These are phyloP conservation scores for Tachysurus vachellii DNA, from an alignment of 2,113 vertebrate species.

Conservation along the genomic window DNA sequence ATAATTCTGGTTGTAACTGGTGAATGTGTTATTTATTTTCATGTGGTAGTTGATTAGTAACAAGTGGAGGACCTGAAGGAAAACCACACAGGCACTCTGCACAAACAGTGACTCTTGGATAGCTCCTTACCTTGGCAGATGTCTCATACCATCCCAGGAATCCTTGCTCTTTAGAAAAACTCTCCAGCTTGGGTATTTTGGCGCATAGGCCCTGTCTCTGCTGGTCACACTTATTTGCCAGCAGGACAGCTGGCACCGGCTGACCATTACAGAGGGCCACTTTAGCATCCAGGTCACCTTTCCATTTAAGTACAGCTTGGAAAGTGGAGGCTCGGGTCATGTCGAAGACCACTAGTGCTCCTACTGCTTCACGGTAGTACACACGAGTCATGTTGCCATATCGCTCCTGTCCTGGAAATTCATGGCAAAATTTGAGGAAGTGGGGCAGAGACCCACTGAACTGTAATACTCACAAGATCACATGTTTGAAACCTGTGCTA, in stretches of 20 bases:
- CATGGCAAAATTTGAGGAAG: neutral
- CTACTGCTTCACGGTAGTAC: slow-evolving; percentile 81
- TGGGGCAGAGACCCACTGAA: neutral
- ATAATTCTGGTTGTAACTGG: neutral
- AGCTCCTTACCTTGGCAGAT: slow-evolving; percentile 74
- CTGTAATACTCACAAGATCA: slow-evolving; percentile 2
- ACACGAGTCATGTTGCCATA: slow-evolving; percentile 84
- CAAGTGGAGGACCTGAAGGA: neutral
- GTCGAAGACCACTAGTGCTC: slow-evolving; percentile 81
- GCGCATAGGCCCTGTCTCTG: slow-evolving; percentile 68
- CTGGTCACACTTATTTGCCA: slow-evolving; percentile 82
- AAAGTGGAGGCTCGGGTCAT: slow-evolving; percentile 78
- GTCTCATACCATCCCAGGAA: slow-evolving; percentile 79
- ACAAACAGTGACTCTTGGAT: neutral
- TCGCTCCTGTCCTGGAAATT: slow-evolving; percentile 76
- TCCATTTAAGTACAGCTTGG: slow-evolving; percentile 80
- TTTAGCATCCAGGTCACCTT: slow-evolving; percentile 80
- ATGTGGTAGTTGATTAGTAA: neutral
- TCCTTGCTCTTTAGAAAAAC: slow-evolving; percentile 71
- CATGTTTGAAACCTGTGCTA: neutral
- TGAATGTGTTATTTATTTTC: neutral
- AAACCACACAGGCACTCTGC: neutral
- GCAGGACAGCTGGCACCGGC: slow-evolving; percentile 73
- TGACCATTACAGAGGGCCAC: slow-evolving; percentile 74
- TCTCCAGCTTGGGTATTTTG: slow-evolving; percentile 74